These are phyloP conservation scores for Caenorhabditis sp. DNA, from an alignment of 2,888 invertebrate species.

Conservation along the genomic window DNA sequence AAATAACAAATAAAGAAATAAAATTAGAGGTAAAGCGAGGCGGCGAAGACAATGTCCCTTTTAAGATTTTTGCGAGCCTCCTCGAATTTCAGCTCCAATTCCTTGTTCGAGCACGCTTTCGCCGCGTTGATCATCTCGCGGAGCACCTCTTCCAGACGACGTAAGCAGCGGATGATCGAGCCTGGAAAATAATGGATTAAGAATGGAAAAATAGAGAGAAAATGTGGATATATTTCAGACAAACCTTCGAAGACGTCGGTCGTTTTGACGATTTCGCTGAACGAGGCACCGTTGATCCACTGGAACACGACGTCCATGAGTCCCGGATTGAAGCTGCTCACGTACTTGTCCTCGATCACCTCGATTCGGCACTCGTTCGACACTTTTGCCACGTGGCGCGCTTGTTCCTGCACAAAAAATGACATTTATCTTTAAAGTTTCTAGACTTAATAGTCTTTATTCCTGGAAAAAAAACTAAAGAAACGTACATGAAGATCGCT, in stretches of 20 bases:
- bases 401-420: slow-evolving; percentile 85
- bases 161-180: slow-evolving; percentile 91
- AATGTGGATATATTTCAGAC: neutral
- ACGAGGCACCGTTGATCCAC: slow-evolving; percentile 94
- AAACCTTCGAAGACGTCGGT: slow-evolving; percentile 95
- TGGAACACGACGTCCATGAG: slow-evolving; percentile 97
- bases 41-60: slow-evolving; percentile 99
- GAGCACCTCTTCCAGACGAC: slow-evolving; percentile 93
- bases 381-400: slow-evolving; percentile 91
- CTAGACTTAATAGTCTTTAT: neutral
- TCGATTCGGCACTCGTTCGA: slow-evolving; percentile 83
- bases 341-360: slow-evolving; percentile 79
- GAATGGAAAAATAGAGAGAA: slow-evolving; percentile 2
- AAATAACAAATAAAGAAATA: slow-evolving; percentile 6
- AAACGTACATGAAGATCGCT: slow-evolving; percentile 88
- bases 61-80: slow-evolving; percentile 84
- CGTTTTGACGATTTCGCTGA: slow-evolving; percentile 94
- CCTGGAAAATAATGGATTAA: slow-evolving; percentile 80
- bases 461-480: neutral
- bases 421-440: neutral
- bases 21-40: slow-evolving; percentile 90
- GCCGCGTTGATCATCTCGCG: slow-evolving; percentile 86
- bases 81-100: slow-evolving; percentile 56
- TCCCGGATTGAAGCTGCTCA: slow-evolving; percentile 92
- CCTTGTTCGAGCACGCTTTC: slow-evolving; percentile 69